A percentile compares a stretch with the other conserved stretches of the same genome.
phyloP scores from a whole-genome alignment of 2,113 vertebrate species.

The Anthoscopus minutus region DNA sequence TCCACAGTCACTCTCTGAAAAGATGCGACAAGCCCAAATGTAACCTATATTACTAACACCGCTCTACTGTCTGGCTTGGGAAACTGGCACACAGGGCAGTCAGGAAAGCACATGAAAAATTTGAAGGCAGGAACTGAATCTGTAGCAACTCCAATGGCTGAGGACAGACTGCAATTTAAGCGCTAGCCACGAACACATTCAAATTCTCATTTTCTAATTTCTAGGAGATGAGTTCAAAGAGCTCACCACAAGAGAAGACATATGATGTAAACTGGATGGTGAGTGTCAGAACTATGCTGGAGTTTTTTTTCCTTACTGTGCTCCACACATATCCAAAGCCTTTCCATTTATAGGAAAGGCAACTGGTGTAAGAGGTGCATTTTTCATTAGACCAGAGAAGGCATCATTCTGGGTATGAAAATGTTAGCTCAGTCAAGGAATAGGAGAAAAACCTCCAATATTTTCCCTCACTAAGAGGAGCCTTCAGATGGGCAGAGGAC shows the following conservation, averaged over 20 bases:
- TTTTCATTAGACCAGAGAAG: not conserved
- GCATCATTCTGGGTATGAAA: not conserved
- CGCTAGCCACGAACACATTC: not conserved
- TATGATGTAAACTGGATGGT: not conserved
- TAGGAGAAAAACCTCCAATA: not conserved
- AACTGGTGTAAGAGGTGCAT: not conserved
- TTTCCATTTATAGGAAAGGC: constrained; percentile 36
- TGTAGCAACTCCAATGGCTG: not conserved
- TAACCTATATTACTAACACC: not conserved
- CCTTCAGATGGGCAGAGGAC: not conserved
- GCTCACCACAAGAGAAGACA: not conserved
- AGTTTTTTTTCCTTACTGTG: not conserved
- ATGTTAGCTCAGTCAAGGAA: not conserved
- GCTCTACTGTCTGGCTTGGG: not conserved
- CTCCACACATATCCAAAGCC: not conserved
- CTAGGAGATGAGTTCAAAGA: constrained; percentile 37
- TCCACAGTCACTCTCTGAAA: not conserved
- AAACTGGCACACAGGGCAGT: not conserved
- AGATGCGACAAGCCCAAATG: not conserved
- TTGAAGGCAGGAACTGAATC: not conserved
- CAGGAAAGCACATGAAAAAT: not conserved
- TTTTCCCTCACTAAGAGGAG: not conserved
- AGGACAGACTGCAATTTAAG: not conserved
- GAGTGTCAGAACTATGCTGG: not conserved
- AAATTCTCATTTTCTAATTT: constrained; percentile 13